These are phyloP conservation scores for Craseonycteris thonglongyai DNA, from an alignment of 2,113 vertebrate genomes.

Conservation along the genomic window DNA sequence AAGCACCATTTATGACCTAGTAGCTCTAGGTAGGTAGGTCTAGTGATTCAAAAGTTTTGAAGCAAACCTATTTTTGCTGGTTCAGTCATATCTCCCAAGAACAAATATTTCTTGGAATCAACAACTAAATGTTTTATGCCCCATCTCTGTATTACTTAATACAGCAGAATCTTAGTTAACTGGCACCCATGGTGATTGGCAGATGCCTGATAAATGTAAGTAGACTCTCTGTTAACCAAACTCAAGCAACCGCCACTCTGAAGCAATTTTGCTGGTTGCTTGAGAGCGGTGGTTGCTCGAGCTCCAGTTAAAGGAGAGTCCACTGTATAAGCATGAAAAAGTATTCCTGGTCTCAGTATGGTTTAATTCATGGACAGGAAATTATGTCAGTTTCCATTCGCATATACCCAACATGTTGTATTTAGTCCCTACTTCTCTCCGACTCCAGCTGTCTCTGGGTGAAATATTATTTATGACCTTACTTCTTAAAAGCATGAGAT, in stretches of 20 bases:
- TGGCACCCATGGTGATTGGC: too few species aligned
- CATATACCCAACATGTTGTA: background rate
- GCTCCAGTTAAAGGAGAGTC: too few species aligned
- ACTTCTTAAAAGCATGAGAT: background rate
- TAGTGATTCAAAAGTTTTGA: background rate
- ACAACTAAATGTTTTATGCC: background rate
- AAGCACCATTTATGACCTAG: background rate
- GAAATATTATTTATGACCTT: background rate
- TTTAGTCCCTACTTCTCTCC: background rate
- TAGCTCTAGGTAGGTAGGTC: background rate
- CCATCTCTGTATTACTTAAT: background rate
- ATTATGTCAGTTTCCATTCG: background rate
- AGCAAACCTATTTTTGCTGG: background rate
- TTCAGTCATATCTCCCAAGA: background rate
- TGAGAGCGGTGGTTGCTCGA: too few species aligned
- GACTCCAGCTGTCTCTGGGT: background rate
- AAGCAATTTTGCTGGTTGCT: too few species aligned
- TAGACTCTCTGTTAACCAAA: too few species aligned
- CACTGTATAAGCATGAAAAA: background rate
- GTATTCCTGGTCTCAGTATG: background rate
- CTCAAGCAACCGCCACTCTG: too few species aligned
- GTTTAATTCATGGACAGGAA: slow-evolving; percentile 24
- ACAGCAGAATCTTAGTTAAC: too few species aligned
- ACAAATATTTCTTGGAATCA: background rate
- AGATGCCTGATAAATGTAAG: too few species aligned